These are phyloP conservation scores for Epirrita christyi DNA, from an alignment of 2,888 invertebrate species.

Conservation along the genomic window DNA sequence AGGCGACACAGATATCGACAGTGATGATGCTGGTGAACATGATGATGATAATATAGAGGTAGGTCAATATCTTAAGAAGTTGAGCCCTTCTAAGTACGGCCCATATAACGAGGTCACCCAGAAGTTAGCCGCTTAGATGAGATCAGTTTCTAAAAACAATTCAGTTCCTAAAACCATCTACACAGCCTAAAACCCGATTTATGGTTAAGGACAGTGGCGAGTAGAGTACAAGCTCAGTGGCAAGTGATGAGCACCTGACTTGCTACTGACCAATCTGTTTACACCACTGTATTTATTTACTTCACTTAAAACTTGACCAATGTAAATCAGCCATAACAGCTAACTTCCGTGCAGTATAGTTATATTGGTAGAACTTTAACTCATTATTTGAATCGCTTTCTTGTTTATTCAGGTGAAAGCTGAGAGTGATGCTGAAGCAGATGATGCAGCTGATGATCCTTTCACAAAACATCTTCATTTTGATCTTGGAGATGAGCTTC, in stretches of 20 bases:
- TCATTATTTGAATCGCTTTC: not conserved
- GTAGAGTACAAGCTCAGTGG: too few species aligned
- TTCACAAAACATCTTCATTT: slow-evolving; percentile 88
- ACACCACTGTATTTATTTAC: too few species aligned
- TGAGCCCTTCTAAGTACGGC: not conserved
- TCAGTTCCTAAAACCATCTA: too few species aligned
- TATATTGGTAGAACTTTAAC: not conserved
- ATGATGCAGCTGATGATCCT: slow-evolving; percentile 81
- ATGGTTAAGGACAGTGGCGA: too few species aligned
- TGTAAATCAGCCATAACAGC: too few species aligned
- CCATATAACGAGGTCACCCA: not conserved
- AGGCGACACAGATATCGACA: slow-evolving; percentile 12
- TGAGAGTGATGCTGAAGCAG: slow-evolving; percentile 50
- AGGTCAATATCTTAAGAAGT: not conserved
- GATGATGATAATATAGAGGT: slow-evolving; percentile 42
- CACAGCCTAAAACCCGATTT: too few species aligned
- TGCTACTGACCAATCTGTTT: too few species aligned
- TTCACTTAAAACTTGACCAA: too few species aligned
- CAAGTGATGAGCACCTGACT: too few species aligned
- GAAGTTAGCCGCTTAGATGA: too few species aligned
- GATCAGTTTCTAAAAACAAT: too few species aligned
- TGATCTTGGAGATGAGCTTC: slow-evolving; percentile 87
- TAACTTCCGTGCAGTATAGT: too few species aligned
- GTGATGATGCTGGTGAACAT: slow-evolving; percentile 36
- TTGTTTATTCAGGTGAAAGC: slow-evolving; percentile 46